A percentile compares a stretch with the other conserved stretches of the same genome.
Evolutionary conservation across 2,888 invertebrate genomes (phyloP).

Genomic region (Muscina levida): DNA sequence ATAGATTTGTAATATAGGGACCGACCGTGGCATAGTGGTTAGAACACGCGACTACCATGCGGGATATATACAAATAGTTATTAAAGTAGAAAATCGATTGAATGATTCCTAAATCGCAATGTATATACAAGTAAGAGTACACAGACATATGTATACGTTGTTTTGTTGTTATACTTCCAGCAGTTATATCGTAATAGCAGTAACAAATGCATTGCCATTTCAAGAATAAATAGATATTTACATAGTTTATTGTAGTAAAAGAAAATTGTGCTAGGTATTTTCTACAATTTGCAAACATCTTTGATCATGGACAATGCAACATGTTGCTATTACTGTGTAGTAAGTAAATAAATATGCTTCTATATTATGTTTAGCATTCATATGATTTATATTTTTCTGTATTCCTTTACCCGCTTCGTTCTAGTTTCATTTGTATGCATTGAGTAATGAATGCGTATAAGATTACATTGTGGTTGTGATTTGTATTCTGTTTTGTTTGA

Average conservation of each 20-base stretch:
- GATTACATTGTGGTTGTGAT: conserved; percentile 37
- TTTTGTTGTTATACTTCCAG: not conserved
- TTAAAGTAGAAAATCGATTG: too few relatives aligned
- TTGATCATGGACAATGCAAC: conserved; percentile 39
- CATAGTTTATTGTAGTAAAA: conserved; percentile 6
- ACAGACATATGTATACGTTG: too few relatives aligned
- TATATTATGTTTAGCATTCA: not conserved
- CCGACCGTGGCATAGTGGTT: too few relatives aligned
- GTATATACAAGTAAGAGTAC: too few relatives aligned
- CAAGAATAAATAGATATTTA: conserved; percentile 21
- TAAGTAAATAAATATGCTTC: conserved; percentile 12
- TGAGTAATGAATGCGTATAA: conserved; percentile 39
- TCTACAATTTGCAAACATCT: conserved; percentile 22
- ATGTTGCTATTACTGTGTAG: too few relatives aligned
- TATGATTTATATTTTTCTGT: conserved; percentile 21
- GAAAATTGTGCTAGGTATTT: conserved; percentile 20
- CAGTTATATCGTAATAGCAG: too few relatives aligned
- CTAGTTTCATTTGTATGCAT: conserved; percentile 3
- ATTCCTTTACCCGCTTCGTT: too few relatives aligned
- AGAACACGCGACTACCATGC: too few relatives aligned
- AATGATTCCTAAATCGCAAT: conserved; percentile 18
- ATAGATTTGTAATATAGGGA: too few relatives aligned
- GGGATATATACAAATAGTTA: too few relatives aligned
- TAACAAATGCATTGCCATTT: too few relatives aligned
- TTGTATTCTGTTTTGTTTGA: too few relatives aligned